A percentile compares a stretch with the other conserved stretches of the same genome.
These are phyloP conservation scores for Pluvianellus socialis DNA, from an alignment of 2,113 vertebrate species.

Conservation along the genomic window DNA sequence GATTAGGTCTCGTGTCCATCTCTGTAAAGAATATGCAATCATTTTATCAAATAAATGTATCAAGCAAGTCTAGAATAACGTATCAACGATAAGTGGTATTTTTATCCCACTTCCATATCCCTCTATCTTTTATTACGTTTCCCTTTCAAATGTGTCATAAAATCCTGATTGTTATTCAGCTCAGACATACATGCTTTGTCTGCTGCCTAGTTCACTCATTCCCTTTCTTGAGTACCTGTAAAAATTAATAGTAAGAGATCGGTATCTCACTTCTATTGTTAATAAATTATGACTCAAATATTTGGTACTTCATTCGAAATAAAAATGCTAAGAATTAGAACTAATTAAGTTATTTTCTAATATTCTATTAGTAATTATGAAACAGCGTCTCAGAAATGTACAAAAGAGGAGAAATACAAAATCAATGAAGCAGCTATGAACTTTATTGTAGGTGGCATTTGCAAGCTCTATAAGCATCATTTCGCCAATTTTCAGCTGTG, in stretches of 20 bases:
- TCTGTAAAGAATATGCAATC: background rate
- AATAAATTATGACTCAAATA: background rate
- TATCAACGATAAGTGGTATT: background rate
- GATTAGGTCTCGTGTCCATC: background rate
- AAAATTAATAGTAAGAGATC: background rate
- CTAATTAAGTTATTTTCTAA: background rate
- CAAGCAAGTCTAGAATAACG: background rate
- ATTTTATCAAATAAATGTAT: background rate
- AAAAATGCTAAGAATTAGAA: background rate
- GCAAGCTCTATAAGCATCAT: background rate
- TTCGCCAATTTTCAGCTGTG: background rate
- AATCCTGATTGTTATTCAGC: background rate
- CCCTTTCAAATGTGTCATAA: background rate
- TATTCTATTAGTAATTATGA: background rate
- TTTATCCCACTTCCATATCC: background rate
- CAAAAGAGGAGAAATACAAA: background rate
- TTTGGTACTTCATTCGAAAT: background rate
- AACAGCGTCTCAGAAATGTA: background rate
- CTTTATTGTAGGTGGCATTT: background rate
- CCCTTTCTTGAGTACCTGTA: background rate
- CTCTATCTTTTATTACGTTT: background rate
- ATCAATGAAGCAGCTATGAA: background rate
- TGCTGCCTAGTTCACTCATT: background rate
- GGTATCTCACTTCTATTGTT: background rate
- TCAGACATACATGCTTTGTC: background rate